Conservation (phyloP, 2,888 invertebrate genomes). For the Deilephila porcellus region DNA sequence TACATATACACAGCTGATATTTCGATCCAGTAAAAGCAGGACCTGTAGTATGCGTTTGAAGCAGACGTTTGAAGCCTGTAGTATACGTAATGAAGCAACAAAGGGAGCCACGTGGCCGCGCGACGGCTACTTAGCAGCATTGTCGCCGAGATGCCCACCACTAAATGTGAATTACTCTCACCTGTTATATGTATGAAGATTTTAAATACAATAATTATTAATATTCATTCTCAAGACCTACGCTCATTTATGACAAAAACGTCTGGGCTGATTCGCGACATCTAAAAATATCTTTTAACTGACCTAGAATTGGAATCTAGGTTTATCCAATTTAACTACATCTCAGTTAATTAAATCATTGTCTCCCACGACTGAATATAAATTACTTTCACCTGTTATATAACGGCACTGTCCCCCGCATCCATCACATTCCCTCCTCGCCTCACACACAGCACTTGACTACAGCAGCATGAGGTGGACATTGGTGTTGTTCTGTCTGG, state of each 20-base stretch:
- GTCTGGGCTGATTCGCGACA: too few relatives aligned
- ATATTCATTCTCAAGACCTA: slow-evolving; percentile 10
- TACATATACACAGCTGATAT: too few relatives aligned
- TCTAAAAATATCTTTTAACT: not conserved
- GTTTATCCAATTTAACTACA: not conserved
- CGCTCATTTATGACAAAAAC: not conserved
- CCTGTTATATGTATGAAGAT: not conserved
- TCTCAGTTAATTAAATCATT: not conserved
- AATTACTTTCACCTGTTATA: slow-evolving; percentile 6
- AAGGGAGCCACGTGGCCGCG: not conserved
- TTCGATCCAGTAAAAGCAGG: too few relatives aligned
- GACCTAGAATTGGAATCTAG: not conserved
- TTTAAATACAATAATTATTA: slow-evolving; percentile 2
- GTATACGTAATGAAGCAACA: not conserved
- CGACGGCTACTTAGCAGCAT: not conserved
- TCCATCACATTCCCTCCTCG: slow-evolving; percentile 5
- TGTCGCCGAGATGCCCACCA: not conserved
- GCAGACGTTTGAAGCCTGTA: too few relatives aligned
- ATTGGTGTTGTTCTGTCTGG: not conserved
- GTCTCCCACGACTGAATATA: slow-evolving; percentile 8
- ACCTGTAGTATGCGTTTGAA: too few relatives aligned
- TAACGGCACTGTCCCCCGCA: not conserved
- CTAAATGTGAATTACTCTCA: slow-evolving; percentile 8
- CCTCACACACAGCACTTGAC: not conserved
- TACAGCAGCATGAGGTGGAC: not conserved